Percentiles rank a stretch among this genome's conserved stretches.
phyloP scores from a whole-genome alignment of 2,888 invertebrate genomes.

The Habroteleia sp. region DNA sequence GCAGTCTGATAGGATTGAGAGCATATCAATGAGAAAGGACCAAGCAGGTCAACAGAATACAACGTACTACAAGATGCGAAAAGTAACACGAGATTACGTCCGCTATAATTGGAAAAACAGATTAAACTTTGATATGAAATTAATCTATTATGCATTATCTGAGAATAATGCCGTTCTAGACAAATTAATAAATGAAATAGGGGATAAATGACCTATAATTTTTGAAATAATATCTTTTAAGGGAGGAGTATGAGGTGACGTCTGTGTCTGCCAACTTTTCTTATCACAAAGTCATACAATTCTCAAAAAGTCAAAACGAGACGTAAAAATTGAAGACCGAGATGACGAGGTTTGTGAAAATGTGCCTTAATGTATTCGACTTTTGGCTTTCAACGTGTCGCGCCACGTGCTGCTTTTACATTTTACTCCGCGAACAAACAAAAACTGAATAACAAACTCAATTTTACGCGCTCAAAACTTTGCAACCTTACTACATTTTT shows the following conservation, averaged over 20 bases:
- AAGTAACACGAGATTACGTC: conserved; percentile 49
- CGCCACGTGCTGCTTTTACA: conserved; percentile 66
- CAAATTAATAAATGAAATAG: no score
- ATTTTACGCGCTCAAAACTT: conserved; percentile 23
- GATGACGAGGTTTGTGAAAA: conserved; percentile 52
- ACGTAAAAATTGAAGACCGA: conserved; percentile 36
- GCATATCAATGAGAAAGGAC: conserved; percentile 61
- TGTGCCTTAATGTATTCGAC: conserved; percentile 54
- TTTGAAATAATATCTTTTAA: background rate
- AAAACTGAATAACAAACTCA: conserved; percentile 44
- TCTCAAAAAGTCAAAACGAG: conserved; percentile 18
- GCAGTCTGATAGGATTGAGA: conserved; percentile 47
- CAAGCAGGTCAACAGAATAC: conserved; percentile 40
- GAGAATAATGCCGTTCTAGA: no score
- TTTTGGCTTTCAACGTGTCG: conserved; percentile 22
- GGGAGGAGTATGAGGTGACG: conserved; percentile 16
- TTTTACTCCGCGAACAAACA: conserved; percentile 27
- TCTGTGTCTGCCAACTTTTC: conserved; percentile 56
- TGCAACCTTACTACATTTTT: conserved; percentile 1
- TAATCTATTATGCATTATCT: background rate
- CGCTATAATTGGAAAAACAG: conserved; percentile 37
- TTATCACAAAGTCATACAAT: conserved; percentile 34
- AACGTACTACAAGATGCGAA: conserved; percentile 38
- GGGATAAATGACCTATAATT: background rate
- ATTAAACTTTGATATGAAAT: conserved; percentile 29